Base-by-base conservation (phyloP, 2,888 invertebrate genomes). In the Lacanobia oleracea region DNA sequence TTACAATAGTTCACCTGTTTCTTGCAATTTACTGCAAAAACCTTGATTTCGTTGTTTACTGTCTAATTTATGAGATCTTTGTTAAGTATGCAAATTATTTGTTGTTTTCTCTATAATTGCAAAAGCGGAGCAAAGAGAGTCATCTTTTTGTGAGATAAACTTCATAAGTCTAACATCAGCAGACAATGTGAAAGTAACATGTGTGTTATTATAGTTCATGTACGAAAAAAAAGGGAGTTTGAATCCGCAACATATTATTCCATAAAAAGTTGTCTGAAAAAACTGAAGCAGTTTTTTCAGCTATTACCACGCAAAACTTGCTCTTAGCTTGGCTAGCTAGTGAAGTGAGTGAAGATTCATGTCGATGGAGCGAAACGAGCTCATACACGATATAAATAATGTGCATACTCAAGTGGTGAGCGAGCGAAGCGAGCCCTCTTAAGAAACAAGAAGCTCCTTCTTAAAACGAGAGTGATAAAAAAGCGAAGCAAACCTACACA, bases 1-100 rank as follows among this genome's bases (percentile, higher is more conserved):
- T 78, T 82, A 79, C 43, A 77, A 66, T 62, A 59, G 27, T 56
- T 82, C 63, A 77, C 62, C 72, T 77, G 78, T 33, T 77, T 14
- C n/a, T 63, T 67, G n/a, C 51, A 62, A 51, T 57, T 63, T 51
- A 65, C 37, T 59, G n/a, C 27, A 56, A 65, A 73, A 27, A 51
- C 33, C 59, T 50, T 79, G 60, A 12, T 56, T 64, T 40, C 6
- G 50, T 54, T 21, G 23, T 59, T 59, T 33, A 2, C 16, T 63
- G n/a, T 54, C 21, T 21, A 48, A 73, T 75, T 80, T 65, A 57
- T 61, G 23, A 43, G 59, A 43, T 33, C 12, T 73, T 71, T 37
- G 10, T 60, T 37, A 40, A 51, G 37, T 59, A 53, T 69, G 50
- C n/a, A 18, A 53, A 53, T 40, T 37, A 14, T 33, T 14, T n/a